Evolutionary conservation across 2,888 invertebrate species (phyloP), one percentile per base, ranked within the genome.

Genomic region (Zaprionus bogoriensis): DNA sequence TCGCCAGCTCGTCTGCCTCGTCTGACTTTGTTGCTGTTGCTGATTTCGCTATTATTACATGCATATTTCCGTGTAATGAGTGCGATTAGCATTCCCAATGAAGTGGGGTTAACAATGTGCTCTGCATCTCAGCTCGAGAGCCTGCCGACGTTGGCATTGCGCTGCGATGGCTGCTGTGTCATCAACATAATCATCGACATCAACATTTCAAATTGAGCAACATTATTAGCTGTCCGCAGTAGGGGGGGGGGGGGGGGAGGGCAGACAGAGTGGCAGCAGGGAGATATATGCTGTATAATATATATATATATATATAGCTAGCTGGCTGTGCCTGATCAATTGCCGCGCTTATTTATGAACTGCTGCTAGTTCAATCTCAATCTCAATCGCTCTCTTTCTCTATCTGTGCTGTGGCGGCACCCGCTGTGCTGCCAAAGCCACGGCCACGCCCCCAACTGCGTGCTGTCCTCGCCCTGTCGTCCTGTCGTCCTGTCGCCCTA

Each of bases 51-150:
- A 84, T 80, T 80, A 80, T 80, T 86, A 86, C 80, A 86, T 77
- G 87, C 87, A 83, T 83, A 80, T 86, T 86, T 86, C n/a, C 61
- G 87, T 74, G 87, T 86, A 80, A 80, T 80, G 80, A 83, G 78
- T 86, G 81, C 87, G 78, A 80, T 80, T 80, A 86, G 87, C 84
- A 86, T 86, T 81, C 81, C 60, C 81, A 86, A 86, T 86, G 75
- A 86, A 80, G 80, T 86, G 81, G 84, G 81, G 84, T 70, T 83
- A 83, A 80, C 81, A 80, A 73, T 80, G 87, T 83, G 80, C 86
- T 86, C 64, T 70, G 86, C 81, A 86, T 83, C 74, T 77, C 64
- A 74, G 83, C 58, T 55, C 54, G 52, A 62, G 67, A 62, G 67
- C 22, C 54, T 47, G 36, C 19, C 32, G 45, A 12, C 52, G 57